These are phyloP conservation scores for Hemithea aestivaria DNA, from an alignment of 2,888 invertebrate species.

Conservation along the genomic window DNA sequence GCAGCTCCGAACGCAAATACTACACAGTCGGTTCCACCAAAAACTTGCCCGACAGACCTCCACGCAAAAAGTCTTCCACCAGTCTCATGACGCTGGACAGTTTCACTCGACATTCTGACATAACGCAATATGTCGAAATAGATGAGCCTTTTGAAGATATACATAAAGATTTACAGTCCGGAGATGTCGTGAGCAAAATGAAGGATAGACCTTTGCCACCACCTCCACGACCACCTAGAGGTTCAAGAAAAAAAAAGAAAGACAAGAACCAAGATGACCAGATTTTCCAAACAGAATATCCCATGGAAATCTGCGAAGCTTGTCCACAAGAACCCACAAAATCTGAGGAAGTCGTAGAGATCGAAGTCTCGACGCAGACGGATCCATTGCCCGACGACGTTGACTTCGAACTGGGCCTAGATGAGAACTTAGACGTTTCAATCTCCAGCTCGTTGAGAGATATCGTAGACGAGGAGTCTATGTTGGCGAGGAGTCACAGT, in stretches of 20 bases:
- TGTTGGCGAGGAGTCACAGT: conserved; percentile 66
- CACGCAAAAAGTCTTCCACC: conserved; percentile 80
- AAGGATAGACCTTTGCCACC: conserved; percentile 91
- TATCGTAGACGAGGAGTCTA: conserved; percentile 75
- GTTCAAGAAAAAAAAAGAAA: conserved; percentile 64
- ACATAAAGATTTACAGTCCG: conserved; percentile 84
- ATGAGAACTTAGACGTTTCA: conserved; percentile 67
- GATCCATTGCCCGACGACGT: conserved; percentile 90
- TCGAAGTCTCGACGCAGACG: conserved; percentile 90
- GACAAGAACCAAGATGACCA: conserved; percentile 40
- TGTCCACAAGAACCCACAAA: conserved; percentile 35
- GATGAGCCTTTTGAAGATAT: conserved; percentile 79
- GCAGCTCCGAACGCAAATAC: conserved; percentile 81
- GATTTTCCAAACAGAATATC: conserved; percentile 27
- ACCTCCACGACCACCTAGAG: conserved; percentile 90
- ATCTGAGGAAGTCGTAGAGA: conserved; percentile 75
- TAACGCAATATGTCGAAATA: conserved; percentile 81
- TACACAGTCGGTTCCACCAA: conserved; percentile 80
- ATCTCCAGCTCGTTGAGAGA: conserved; percentile 70
- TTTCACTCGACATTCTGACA: conserved; percentile 67
- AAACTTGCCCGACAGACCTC: conserved; percentile 80
- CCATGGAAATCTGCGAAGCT: conserved; percentile 30
- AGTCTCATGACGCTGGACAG: conserved; percentile 76
- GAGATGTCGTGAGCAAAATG: conserved; percentile 89
- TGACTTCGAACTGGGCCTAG: conserved; percentile 80